These are phyloP conservation scores for Cossypha polioptera DNA, from an alignment of 2,797 vertebrate species.

Conservation along the genomic window DNA sequence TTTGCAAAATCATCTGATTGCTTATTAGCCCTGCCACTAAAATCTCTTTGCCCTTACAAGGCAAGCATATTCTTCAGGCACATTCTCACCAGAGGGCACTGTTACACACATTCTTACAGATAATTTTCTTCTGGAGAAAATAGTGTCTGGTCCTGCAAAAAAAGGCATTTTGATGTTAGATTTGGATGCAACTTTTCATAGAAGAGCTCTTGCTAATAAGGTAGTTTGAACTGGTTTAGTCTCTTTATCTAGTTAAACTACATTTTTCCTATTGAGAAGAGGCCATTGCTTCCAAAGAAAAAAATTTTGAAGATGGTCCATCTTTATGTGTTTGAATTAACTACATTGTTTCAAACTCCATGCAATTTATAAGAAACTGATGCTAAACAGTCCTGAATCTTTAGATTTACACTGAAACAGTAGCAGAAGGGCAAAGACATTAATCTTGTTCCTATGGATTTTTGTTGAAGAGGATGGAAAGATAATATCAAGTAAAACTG, in stretches of 20 bases:
- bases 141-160: neutral
- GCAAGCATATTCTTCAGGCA: neutral
- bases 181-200: neutral
- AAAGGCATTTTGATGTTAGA: neutral
- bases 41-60: neutral
- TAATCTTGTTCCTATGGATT: neutral
- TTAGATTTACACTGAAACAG: neutral
- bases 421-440: neutral
- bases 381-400: neutral
- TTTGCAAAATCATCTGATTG: neutral
- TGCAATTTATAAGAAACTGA: neutral
- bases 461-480: neutral
- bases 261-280: neutral
- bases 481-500: neutral
- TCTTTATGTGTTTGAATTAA: neutral
- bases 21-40: neutral
- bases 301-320: neutral
- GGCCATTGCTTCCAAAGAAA: neutral
- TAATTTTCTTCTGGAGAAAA: neutral
- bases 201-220: neutral
- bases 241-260: neutral
- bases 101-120: neutral
- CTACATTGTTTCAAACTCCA: neutral
- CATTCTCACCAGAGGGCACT: conserved; percentile 47
- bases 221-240: neutral